phyloP scores from a whole-genome alignment of 2,888 invertebrate species.

The Cheilosia variabilis region DNA sequence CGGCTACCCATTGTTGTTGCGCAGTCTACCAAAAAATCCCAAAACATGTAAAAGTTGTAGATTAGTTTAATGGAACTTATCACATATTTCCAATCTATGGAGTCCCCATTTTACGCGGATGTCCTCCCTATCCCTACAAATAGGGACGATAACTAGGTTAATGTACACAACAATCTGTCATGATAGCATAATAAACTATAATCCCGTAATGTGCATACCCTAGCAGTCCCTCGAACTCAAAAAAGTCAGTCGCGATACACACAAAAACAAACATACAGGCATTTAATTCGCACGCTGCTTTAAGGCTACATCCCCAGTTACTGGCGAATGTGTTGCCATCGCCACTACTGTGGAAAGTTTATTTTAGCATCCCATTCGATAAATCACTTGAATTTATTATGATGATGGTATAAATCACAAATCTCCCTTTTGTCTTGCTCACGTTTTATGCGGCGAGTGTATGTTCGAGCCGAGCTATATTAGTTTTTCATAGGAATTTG shows the following conservation, averaged over 20 bases:
- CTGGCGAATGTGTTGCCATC: slow-evolving; percentile 45
- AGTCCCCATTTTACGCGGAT: not conserved
- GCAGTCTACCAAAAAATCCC: not conserved
- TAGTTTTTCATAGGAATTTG: slow-evolving; percentile 63
- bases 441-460: slow-evolving; percentile 50
- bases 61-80: not conserved
- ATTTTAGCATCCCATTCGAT: slow-evolving; percentile 77
- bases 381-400: slow-evolving; percentile 83
- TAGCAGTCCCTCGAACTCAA: slow-evolving; percentile 23
- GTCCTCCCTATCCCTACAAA: slow-evolving; percentile 6
- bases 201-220: slow-evolving; percentile 68
- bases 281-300: not conserved
- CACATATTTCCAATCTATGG: slow-evolving; percentile 6
- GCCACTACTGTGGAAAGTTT: slow-evolving; percentile 54
- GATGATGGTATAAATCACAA: slow-evolving; percentile 82
- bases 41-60: not conserved
- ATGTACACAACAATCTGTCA: slow-evolving; percentile 70
- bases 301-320: slow-evolving; percentile 1
- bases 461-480: slow-evolving; percentile 38
- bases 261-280: not conserved
- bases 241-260: slow-evolving; percentile 7
- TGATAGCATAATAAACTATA: slow-evolving; percentile 62
- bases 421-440: slow-evolving; percentile 68
- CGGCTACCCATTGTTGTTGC: not conserved
- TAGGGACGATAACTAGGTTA: slow-evolving; percentile 57